Percentiles rank a stretch among this genome's conserved stretches.
These are phyloP conservation scores for Sebastolobus altivelis DNA, from an alignment of 2,797 vertebrate species.

Conservation along the genomic window DNA sequence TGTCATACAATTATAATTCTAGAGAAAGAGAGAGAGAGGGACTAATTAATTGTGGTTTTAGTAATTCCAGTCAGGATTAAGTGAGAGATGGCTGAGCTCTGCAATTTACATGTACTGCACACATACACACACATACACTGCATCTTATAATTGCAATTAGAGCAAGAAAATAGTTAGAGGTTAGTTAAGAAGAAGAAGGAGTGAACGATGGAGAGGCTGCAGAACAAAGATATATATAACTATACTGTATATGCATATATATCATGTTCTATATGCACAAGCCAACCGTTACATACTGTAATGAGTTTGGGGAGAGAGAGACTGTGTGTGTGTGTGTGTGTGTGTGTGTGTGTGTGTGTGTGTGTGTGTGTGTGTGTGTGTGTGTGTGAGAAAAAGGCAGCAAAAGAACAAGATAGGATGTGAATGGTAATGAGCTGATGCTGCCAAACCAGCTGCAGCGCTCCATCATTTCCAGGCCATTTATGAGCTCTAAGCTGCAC, in stretches of 20 bases:
- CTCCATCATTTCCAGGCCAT: slow-evolving; percentile 66
- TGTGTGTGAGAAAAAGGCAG: neutral
- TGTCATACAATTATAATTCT: neutral
- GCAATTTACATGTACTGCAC: slow-evolving; percentile 27
- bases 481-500: slow-evolving; percentile 59
- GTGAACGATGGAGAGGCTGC: slow-evolving; percentile 24
- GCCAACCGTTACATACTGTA: slow-evolving; percentile 10
- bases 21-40: neutral
- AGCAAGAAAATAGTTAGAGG: slow-evolving; percentile 11
- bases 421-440: slow-evolving; percentile 69
- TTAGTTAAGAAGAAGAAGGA: slow-evolving; percentile 13
- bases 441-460: slow-evolving; percentile 63
- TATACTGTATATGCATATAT: slow-evolving; percentile 5
- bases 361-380: neutral
- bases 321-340: neutral
- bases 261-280: slow-evolving; percentile 18
- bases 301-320: slow-evolving; percentile 11
- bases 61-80: slow-evolving; percentile 56
- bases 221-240: slow-evolving; percentile 43
- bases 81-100: slow-evolving; percentile 36
- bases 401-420: slow-evolving; percentile 32
- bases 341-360: neutral
- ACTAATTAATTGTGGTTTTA: slow-evolving; percentile 35
- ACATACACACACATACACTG: neutral
- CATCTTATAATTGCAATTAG: slow-evolving; percentile 47